These are phyloP conservation scores for Equus quagga DNA, from an alignment of 2,113 vertebrate genomes.

Conservation along the genomic window DNA sequence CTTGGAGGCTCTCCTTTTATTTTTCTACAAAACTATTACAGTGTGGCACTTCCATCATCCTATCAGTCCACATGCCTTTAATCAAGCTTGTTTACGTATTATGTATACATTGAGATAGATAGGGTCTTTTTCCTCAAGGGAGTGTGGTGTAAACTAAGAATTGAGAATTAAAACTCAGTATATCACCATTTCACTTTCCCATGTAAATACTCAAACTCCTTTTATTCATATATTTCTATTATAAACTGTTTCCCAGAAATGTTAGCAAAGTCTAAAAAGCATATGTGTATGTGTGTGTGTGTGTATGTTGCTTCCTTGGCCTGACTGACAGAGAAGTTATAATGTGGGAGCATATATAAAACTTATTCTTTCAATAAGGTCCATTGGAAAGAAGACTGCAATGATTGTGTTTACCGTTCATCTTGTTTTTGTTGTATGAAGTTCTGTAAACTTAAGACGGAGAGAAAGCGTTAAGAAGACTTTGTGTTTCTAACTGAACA, in stretches of 20 bases:
- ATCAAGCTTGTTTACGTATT: not conserved
- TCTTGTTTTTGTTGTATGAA: constrained; percentile 23
- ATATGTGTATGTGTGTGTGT: not conserved
- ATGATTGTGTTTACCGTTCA: not conserved
- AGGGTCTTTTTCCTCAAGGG: not conserved
- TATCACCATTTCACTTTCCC: not conserved
- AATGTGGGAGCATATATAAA: not conserved
- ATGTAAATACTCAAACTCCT: not conserved
- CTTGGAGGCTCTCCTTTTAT: not conserved
- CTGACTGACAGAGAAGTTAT: not conserved
- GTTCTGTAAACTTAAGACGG: not conserved
- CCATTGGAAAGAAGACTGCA: not conserved
- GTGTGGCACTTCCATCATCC: not conserved
- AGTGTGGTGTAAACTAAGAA: not conserved
- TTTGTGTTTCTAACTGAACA: not conserved
- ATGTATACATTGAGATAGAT: not conserved
- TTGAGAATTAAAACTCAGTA: not conserved
- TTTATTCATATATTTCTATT: not conserved
- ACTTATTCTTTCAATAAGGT: not conserved
- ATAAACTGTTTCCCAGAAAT: not conserved
- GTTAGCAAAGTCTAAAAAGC: not conserved
- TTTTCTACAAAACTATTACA: not conserved
- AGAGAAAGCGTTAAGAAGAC: not conserved
- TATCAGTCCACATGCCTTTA: not conserved
- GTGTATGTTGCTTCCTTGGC: not conserved